Evolutionary conservation across 2,888 invertebrate genomes (phyloP).

Genomic region (Pemphredon lugubris): DNA sequence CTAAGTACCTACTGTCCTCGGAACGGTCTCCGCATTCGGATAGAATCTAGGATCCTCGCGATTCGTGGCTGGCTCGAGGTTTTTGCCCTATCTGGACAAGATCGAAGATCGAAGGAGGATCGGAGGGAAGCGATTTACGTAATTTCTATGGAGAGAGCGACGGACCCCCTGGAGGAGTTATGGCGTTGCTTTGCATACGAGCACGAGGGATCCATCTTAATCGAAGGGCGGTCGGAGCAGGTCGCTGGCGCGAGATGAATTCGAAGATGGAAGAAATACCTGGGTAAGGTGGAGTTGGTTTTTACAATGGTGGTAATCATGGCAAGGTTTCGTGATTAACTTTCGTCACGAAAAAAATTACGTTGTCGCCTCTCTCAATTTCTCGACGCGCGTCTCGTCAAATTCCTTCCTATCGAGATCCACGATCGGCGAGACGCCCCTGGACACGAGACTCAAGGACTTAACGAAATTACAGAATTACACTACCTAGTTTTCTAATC

Average conservation of each 20-base stretch:
- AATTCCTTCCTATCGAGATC: too few relatives aligned
- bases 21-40: conserved; percentile 53
- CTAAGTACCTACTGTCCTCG: conserved; percentile 43
- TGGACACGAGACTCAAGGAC: not conserved
- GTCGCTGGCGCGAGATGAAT: conserved; percentile 16
- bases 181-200: conserved; percentile 61
- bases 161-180: conserved; percentile 43
- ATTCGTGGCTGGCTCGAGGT: conserved; percentile 16
- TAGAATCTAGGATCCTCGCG: conserved; percentile 59
- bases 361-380: too few relatives aligned
- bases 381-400: too few relatives aligned
- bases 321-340: too few relatives aligned
- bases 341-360: too few relatives aligned
- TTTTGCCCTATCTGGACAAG: conserved; percentile 45
- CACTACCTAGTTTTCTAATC: not conserved
- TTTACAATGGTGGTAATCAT: too few relatives aligned
- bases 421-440: too few relatives aligned
- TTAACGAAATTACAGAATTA: not conserved
- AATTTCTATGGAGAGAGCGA: conserved; percentile 60
- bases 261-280: not conserved
- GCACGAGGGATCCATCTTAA: conserved; percentile 70
- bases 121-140: conserved; percentile 59
- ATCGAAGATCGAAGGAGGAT: conserved; percentile 44
- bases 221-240: conserved; percentile 40
- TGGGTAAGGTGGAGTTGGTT: not conserved